Evolutionary conservation across 2,113 vertebrate genomes (phyloP).

Genomic region (Argyrosomus japonicus): DNA sequence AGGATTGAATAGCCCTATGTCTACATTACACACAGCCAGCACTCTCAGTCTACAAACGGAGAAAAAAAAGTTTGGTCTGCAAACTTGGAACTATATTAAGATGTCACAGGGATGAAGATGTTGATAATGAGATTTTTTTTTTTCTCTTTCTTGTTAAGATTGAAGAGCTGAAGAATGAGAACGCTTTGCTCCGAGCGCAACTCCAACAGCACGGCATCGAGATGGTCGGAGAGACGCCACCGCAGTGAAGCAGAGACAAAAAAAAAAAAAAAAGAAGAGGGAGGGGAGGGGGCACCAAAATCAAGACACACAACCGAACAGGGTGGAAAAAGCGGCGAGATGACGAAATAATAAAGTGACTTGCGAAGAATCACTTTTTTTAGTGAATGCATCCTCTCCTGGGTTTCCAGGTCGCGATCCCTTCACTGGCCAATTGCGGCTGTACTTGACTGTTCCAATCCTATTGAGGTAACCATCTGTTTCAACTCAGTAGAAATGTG

Average conservation of each 20-base stretch:
- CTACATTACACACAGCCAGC: constrained; percentile 39
- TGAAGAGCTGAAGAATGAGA: constrained; percentile 92
- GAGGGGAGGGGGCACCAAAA: constrained; percentile 24
- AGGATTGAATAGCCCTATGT: constrained; percentile 37
- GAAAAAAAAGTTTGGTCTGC: constrained; percentile 49
- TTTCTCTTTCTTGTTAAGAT: constrained; percentile 79
- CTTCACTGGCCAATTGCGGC: constrained; percentile 52
- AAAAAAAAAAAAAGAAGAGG: not conserved
- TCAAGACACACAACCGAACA: constrained; percentile 35
- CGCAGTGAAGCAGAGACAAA: constrained; percentile 79
- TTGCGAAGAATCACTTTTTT: constrained; percentile 58
- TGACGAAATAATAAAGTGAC: constrained; percentile 31
- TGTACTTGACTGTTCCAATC: constrained; percentile 67
- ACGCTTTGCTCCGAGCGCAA: constrained; percentile 87
- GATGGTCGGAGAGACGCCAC: constrained; percentile 83
- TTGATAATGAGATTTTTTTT: constrained; percentile 37
- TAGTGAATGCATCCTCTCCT: constrained; percentile 54
- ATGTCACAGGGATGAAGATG: constrained; percentile 31
- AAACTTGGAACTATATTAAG: constrained; percentile 50
- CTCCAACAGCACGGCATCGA: constrained; percentile 90
- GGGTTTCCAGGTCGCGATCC: constrained; percentile 51
- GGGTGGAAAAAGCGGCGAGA: constrained; percentile 20
- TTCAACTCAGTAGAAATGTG: constrained; percentile 61
- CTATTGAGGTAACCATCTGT: constrained; percentile 58
- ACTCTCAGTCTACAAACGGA: constrained; percentile 31